Percentiles rank a stretch among this genome's conserved stretches.
Evolutionary conservation across 1,140 invertebrate genomes (phyloP).

Genomic region (Papilio machaon): DNA sequence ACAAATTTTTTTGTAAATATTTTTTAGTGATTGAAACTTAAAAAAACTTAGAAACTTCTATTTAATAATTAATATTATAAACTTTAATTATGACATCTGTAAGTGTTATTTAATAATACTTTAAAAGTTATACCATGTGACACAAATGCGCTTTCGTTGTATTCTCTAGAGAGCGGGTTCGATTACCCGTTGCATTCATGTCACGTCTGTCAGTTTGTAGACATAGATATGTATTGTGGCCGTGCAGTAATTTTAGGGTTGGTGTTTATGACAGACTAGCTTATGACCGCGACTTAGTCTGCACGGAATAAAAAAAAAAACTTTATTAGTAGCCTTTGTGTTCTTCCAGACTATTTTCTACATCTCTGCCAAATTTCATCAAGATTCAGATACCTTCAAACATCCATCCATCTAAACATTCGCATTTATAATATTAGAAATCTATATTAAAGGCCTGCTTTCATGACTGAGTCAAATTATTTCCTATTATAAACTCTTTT

Average conservation of each 20-base stretch:
- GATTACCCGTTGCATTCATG: not conserved
- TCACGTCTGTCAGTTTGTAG: conserved; percentile 9
- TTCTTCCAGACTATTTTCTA: not conserved
- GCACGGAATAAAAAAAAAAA: too few species aligned
- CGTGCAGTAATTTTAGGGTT: not conserved
- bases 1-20: not conserved
- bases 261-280: not conserved
- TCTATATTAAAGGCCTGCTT: too few species aligned
- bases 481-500: too few species aligned
- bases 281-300: too few species aligned
- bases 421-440: too few species aligned
- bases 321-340: not conserved
- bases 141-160: conserved; percentile 46
- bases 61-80: not conserved
- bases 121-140: not conserved
- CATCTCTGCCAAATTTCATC: not conserved
- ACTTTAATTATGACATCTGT: not conserved
- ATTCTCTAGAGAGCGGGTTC: conserved; percentile 35
- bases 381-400: too few species aligned
- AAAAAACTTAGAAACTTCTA: too few species aligned
- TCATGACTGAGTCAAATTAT: too few species aligned
- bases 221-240: conserved; percentile 11
- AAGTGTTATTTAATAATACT: conserved; percentile 8
- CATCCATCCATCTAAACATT: too few species aligned
- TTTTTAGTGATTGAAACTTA: not conserved